Percentiles rank a stretch among this genome's conserved stretches.
Conservation (phyloP, 1,140 invertebrate genomes). For the Camponotus pennsylvanicus region DNA sequence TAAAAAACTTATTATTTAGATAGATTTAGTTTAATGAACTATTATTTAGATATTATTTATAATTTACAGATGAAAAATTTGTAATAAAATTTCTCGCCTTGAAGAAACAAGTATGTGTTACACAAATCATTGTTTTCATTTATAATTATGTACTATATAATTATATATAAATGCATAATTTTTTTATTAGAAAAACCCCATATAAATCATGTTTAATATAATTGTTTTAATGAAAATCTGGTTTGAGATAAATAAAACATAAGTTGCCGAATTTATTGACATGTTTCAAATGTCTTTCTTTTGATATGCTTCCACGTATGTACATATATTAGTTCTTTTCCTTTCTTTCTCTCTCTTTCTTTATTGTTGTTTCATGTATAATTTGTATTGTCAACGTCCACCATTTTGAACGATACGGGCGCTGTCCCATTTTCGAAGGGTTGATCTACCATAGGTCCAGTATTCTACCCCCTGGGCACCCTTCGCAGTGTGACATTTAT, state of each 20-base stretch:
- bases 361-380: slow-evolving; percentile 28
- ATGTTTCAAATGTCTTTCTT: slow-evolving; percentile 16
- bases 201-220: not conserved
- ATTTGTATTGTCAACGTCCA: slow-evolving; percentile 65
- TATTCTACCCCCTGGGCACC: slow-evolving; percentile 71
- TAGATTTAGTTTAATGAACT: no score
- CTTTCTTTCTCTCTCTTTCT: not conserved
- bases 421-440: slow-evolving; percentile 81
- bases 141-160: not conserved
- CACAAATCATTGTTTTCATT: not conserved
- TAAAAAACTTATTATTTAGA: no score
- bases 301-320: not conserved
- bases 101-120: not conserved
- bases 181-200: not conserved
- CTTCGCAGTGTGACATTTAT: slow-evolving; percentile 82
- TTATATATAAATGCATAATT: not conserved
- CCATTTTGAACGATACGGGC: slow-evolving; percentile 78
- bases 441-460: slow-evolving; percentile 75
- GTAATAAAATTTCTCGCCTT: no score
- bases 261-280: not conserved
- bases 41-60: no score
- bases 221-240: not conserved
- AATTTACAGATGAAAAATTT: no score
- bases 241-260: not conserved
- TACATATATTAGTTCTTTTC: not conserved